Evolutionary conservation across 1,140 invertebrate species (phyloP).

Genomic region (Vanessa tameamea): DNA sequence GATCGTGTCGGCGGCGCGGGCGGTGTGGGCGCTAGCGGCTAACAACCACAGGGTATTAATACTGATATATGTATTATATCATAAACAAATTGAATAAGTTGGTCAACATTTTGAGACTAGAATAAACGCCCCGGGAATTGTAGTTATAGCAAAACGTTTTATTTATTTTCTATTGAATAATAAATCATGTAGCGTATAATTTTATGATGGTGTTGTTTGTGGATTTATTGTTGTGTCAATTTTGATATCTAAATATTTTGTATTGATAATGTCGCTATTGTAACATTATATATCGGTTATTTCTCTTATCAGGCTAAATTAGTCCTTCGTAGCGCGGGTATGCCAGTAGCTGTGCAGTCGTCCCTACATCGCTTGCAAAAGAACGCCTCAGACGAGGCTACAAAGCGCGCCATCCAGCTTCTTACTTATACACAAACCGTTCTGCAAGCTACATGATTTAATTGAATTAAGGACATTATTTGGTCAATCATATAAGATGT

Average conservation of each 20-base stretch:
- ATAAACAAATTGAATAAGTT: too few relatives aligned
- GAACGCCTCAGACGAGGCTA: slow-evolving; percentile 24
- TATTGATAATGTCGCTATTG: too few relatives aligned
- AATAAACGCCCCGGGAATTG: too few relatives aligned
- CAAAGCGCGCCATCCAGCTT: slow-evolving; percentile 55
- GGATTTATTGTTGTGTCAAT: too few relatives aligned
- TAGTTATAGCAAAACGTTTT: too few relatives aligned
- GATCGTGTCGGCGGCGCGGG: slow-evolving; percentile 57
- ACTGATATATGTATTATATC: too few relatives aligned
- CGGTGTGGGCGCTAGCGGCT: slow-evolving; percentile 68
- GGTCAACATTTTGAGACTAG: too few relatives aligned
- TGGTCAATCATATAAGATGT: background rate
- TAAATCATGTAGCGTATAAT: too few relatives aligned
- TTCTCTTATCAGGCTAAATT: slow-evolving; percentile 59
- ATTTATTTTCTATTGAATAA: too few relatives aligned
- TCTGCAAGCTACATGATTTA: slow-evolving; percentile 57
- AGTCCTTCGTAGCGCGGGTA: slow-evolving; percentile 59
- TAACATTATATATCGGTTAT: background rate
- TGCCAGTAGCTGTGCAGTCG: slow-evolving; percentile 55
- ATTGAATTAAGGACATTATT: background rate
- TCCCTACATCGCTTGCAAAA: slow-evolving; percentile 55
- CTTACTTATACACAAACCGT: slow-evolving; percentile 64
- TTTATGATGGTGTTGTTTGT: too few relatives aligned
- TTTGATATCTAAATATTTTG: too few relatives aligned
- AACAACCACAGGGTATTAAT: slow-evolving; percentile 70